These are phyloP conservation scores for Taenioides sp. DNA, from an alignment of 2,797 vertebrate species.

Conservation along the genomic window DNA sequence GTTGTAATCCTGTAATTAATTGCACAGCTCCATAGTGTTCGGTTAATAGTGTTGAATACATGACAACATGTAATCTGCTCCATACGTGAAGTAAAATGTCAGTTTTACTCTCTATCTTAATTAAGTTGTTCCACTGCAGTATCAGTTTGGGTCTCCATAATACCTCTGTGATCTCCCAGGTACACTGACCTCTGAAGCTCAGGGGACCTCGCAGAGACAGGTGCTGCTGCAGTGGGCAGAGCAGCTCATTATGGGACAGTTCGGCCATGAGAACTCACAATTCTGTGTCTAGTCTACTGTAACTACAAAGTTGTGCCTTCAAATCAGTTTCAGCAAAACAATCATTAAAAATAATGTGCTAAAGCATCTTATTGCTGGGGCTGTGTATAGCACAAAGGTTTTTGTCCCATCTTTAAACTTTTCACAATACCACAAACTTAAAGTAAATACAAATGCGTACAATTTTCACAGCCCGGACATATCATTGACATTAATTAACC, in stretches of 20 bases:
- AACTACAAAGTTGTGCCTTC: not conserved
- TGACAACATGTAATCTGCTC: not conserved
- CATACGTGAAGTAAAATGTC: not conserved
- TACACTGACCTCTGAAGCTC: constrained; percentile 38
- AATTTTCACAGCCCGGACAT: not conserved
- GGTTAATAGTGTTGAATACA: not conserved
- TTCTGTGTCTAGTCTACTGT: too few species aligned
- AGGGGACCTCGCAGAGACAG: constrained; percentile 25
- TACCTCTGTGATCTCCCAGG: constrained; percentile 6
- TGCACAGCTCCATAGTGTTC: not conserved
- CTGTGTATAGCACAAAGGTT: not conserved
- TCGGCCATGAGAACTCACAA: constrained; percentile 3
- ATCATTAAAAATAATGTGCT: too few species aligned
- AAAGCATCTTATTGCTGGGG: not conserved
- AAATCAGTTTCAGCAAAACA: not conserved
- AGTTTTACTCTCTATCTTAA: too few species aligned
- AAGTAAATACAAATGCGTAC: too few species aligned
- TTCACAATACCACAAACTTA: not conserved
- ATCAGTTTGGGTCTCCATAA: not conserved
- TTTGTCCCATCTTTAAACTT: too few species aligned
- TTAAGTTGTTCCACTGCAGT: constrained; percentile 3
- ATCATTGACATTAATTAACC: not conserved
- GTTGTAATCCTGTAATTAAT: not conserved
- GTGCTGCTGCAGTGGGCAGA: constrained; percentile 24
- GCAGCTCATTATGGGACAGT: not conserved